Percentiles rank a stretch among this genome's conserved stretches.
phyloP scores from a whole-genome alignment of 2,797 vertebrate species.

The Fistularia commersonii region DNA sequence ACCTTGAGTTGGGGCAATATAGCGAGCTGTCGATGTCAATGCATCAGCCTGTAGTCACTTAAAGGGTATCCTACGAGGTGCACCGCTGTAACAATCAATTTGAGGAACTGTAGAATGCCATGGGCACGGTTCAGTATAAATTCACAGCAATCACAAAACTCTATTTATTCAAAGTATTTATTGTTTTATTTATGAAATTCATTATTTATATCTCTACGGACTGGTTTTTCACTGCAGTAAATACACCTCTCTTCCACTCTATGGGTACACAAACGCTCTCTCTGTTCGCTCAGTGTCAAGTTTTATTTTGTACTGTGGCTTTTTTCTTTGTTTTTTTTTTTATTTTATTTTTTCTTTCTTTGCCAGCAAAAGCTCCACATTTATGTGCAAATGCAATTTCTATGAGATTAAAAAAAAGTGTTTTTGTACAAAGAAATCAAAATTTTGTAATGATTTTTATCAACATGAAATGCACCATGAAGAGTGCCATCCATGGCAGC shows the following conservation, averaged over 20 bases:
- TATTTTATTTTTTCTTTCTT: constrained; percentile 58
- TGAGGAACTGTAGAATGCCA: constrained; percentile 24
- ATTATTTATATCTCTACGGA: constrained; percentile 71
- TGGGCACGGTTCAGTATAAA: constrained; percentile 51
- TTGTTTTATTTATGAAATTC: constrained; percentile 70
- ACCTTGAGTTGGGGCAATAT: constrained; percentile 30
- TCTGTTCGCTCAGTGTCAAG: constrained; percentile 71
- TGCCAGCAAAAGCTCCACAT: constrained; percentile 82
- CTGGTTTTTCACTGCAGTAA: constrained; percentile 71
- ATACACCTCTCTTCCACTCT: constrained; percentile 41
- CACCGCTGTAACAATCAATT: constrained; percentile 22
- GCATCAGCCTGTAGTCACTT: constrained; percentile 27
- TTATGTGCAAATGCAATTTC: constrained; percentile 99
- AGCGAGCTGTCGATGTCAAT: constrained; percentile 33
- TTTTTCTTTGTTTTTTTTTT: constrained; percentile 44
- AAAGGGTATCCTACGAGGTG: constrained; percentile 18
- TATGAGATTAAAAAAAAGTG: constrained; percentile 82
- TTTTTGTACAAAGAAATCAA: constrained; percentile 94
- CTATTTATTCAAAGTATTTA: constrained; percentile 78
- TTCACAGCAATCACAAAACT: constrained; percentile 63
- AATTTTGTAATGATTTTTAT: constrained; percentile 99
- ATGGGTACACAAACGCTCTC: constrained; percentile 37
- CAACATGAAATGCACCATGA: constrained; percentile 82
- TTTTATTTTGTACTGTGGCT: constrained; percentile 81
- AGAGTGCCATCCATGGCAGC: constrained; percentile 33